These are phyloP conservation scores for Ibidorhyncha struthersii DNA, from an alignment of 2,113 vertebrate species.

Conservation along the genomic window DNA sequence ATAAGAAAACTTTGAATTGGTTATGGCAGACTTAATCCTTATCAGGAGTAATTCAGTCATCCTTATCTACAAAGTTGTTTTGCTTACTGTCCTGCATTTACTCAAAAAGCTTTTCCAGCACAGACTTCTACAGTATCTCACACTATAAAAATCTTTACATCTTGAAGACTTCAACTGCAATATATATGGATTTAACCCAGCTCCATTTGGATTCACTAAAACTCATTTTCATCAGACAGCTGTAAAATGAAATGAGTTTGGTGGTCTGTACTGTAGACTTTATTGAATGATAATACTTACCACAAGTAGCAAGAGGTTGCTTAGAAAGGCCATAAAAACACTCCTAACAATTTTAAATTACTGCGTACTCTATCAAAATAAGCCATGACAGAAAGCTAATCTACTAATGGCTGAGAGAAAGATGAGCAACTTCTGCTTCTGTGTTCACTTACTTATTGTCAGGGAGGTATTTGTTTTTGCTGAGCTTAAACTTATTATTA, in stretches of 20 bases:
- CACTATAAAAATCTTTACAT: constrained; percentile 66
- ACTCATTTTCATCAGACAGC: constrained; percentile 72
- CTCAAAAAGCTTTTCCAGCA: constrained; percentile 62
- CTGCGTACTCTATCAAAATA: not conserved
- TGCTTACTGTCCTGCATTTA: constrained; percentile 61
- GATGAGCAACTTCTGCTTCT: constrained; percentile 36
- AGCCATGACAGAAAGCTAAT: constrained; percentile 49
- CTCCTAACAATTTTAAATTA: constrained; percentile 5
- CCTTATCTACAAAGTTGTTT: constrained; percentile 59
- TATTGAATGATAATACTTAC: constrained; percentile 50
- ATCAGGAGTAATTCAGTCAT: constrained; percentile 53
- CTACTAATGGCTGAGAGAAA: constrained; percentile 49
- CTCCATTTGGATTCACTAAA: constrained; percentile 67
- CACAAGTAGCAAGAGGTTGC: constrained; percentile 42
- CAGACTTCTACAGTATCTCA: constrained; percentile 3
- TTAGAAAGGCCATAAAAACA: constrained; percentile 15
- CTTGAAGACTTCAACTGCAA: constrained; percentile 68
- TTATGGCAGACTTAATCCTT: constrained; percentile 70
- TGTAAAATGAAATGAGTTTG: constrained; percentile 61
- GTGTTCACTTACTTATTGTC: constrained; percentile 57
- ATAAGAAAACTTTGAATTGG: constrained; percentile 60
- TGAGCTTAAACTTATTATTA: constrained; percentile 12
- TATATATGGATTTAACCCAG: constrained; percentile 70
- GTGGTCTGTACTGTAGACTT: constrained; percentile 64
- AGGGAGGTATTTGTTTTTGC: constrained; percentile 36